A percentile compares a stretch with the other conserved stretches of the same genome.
phyloP scores from a whole-genome alignment of 2,797 vertebrate genomes.

The Salmo trutta region DNA sequence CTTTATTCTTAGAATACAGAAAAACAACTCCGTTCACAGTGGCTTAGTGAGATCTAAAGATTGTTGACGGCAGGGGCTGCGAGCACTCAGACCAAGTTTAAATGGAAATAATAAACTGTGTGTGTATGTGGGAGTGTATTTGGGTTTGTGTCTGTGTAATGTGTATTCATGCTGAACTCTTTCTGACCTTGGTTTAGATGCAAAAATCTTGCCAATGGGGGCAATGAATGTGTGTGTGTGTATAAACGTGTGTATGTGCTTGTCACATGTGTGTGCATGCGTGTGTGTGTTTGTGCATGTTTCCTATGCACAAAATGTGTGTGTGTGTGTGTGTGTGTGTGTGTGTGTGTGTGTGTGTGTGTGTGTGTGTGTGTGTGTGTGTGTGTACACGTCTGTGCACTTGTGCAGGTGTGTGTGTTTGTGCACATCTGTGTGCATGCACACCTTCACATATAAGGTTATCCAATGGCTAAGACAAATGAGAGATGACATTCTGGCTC shows the following conservation, averaged over 20 bases:
- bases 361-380: conserved; percentile 12
- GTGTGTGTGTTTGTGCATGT: neutral
- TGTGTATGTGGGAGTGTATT: conserved; percentile 32
- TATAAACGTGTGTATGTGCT: conserved; percentile 25
- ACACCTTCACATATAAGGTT: conserved; percentile 48
- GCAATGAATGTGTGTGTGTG: conserved; percentile 55
- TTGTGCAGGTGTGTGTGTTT: too few species aligned
- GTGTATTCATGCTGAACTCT: conserved; percentile 59
- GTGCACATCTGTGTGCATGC: conserved; percentile 22
- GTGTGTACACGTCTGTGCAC: too few species aligned
- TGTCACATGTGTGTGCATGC: conserved; percentile 48
- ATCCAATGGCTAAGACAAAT: conserved; percentile 64
- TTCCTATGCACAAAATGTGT: too few species aligned
- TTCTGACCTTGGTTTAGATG: conserved; percentile 69
- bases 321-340: conserved; percentile 23
- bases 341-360: conserved; percentile 2
- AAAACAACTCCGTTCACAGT: conserved; percentile 51
- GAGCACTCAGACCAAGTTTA: conserved; percentile 43
- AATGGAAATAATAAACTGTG: conserved; percentile 24
- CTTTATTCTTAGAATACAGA: conserved; percentile 59
- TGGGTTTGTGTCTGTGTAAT: conserved; percentile 10
- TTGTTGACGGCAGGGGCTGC: conserved; percentile 53
- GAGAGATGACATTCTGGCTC: conserved; percentile 58
- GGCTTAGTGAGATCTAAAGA: conserved; percentile 54
- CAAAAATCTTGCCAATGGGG: conserved; percentile 65